Percentiles rank a stretch among this genome's conserved stretches.
phyloP scores from a whole-genome alignment of 2,888 invertebrate genomes.

The Eilema depressum region DNA sequence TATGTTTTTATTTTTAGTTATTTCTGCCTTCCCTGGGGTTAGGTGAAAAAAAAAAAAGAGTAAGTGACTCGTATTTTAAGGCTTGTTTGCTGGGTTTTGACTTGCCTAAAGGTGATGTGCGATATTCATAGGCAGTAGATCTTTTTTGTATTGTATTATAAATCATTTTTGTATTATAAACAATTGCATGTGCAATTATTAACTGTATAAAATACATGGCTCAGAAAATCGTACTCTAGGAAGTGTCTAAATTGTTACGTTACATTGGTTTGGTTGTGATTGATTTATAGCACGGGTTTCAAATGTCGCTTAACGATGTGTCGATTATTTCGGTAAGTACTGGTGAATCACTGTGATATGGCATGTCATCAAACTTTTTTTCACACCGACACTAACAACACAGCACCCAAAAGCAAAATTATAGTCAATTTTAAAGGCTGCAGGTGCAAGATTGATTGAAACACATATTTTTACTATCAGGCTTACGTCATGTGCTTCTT shows the following conservation, averaged over 20 bases:
- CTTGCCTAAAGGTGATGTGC: constrained; percentile 62
- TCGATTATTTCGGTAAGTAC: constrained; percentile 52
- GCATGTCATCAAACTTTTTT: constrained; percentile 14
- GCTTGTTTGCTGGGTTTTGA: constrained; percentile 75
- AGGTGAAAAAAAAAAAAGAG: constrained; percentile 78
- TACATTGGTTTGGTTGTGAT: constrained; percentile 48
- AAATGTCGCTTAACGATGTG: constrained; percentile 26
- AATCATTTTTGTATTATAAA: constrained; percentile 48
- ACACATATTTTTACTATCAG: not conserved
- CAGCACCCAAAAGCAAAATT: not conserved
- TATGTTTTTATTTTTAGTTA: constrained; percentile 81
- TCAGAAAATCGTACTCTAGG: constrained; percentile 31
- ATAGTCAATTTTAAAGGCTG: not conserved
- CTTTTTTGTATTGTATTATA: constrained; percentile 42
- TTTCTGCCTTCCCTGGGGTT: constrained; percentile 78
- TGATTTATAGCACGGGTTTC: constrained; percentile 23
- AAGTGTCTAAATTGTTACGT: constrained; percentile 32
- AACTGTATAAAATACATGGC: constrained; percentile 32
- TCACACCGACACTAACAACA: constrained; percentile 2
- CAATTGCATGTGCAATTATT: constrained; percentile 52
- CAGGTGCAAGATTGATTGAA: constrained; percentile 2
- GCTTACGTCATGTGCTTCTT: not conserved
- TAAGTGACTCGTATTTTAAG: constrained; percentile 76
- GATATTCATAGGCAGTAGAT: constrained; percentile 50
- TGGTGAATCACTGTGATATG: constrained; percentile 21